phyloP scores from a whole-genome alignment of 2,888 invertebrate species.

The Drosophila incognita region DNA sequence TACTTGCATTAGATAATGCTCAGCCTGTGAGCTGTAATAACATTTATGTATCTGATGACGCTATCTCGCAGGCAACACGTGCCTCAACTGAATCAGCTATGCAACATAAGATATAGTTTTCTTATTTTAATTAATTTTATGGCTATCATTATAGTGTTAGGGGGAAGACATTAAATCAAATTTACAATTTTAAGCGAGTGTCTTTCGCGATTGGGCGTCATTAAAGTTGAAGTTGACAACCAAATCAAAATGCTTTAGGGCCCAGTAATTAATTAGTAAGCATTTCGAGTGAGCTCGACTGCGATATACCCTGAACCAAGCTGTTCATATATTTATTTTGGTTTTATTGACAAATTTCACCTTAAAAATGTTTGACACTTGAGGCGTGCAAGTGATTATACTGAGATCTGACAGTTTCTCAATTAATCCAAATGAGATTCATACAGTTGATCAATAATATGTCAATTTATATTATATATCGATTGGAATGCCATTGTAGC shows the following conservation, averaged over 20 bases:
- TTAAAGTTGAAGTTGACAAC: slow-evolving; percentile 4
- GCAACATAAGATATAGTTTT: neutral
- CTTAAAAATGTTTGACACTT: neutral
- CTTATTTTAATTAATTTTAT: slow-evolving; percentile 23
- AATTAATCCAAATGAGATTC: neutral
- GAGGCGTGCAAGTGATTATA: neutral
- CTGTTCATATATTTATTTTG: neutral
- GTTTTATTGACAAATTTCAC: neutral
- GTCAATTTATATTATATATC: too few relatives aligned
- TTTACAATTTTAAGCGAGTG: neutral
- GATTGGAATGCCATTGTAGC: too few relatives aligned
- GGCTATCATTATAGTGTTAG: slow-evolving; percentile 33
- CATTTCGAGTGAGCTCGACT: neutral
- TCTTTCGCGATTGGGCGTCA: slow-evolving; percentile 2
- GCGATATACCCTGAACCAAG: neutral
- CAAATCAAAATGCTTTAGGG: neutral
- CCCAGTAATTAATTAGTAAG: neutral
- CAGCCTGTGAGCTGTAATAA: slow-evolving; percentile 22
- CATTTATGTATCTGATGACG: slow-evolving; percentile 15
- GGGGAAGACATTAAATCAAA: slow-evolving; percentile 9
- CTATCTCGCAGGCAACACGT: slow-evolving; percentile 23
- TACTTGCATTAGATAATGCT: slow-evolving; percentile 66
- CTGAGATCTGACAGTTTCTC: neutral
- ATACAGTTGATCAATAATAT: neutral
- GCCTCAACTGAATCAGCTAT: slow-evolving; percentile 27